phyloP scores from a whole-genome alignment of 2,888 invertebrate genomes.

The Pristionchus entomophagus region DNA sequence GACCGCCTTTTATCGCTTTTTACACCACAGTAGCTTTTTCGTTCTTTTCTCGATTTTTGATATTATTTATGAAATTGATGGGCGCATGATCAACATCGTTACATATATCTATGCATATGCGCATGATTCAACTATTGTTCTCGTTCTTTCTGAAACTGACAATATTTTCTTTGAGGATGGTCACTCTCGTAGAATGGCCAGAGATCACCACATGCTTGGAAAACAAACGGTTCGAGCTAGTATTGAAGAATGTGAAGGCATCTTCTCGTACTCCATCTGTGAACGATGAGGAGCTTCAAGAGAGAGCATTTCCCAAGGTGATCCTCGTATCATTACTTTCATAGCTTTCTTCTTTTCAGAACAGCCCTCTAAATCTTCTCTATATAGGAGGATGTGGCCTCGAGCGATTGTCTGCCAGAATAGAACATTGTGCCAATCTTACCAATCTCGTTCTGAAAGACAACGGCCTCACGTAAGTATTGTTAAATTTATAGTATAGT shows the following conservation, averaged over 20 bases:
- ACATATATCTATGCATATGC: background rate
- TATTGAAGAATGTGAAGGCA: constrained; percentile 50
- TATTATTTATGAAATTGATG: too few relatives aligned
- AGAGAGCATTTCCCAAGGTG: constrained; percentile 34
- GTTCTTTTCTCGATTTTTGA: too few relatives aligned
- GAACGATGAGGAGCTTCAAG: constrained; percentile 45
- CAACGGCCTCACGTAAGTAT: constrained; percentile 16
- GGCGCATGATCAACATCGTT: background rate
- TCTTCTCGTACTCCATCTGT: constrained; percentile 10
- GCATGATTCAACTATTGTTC: background rate
- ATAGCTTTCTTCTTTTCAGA: background rate
- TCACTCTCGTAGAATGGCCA: constrained; percentile 25
- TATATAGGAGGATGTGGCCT: constrained; percentile 43
- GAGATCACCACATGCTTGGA: constrained; percentile 41
- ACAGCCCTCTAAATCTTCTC: constrained; percentile 21
- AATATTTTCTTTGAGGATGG: background rate
- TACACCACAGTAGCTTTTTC: too few relatives aligned
- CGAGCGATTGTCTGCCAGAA: background rate
- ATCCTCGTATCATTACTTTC: background rate
- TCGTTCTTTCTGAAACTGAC: background rate
- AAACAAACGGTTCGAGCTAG: constrained; percentile 56
- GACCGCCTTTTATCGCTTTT: too few relatives aligned
- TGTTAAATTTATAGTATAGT: background rate
- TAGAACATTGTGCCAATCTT: constrained; percentile 19
- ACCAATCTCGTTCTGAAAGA: constrained; percentile 43